Evolutionary conservation across 2,797 vertebrate genomes (phyloP).

Genomic region (Enteromius argenteus): DNA sequence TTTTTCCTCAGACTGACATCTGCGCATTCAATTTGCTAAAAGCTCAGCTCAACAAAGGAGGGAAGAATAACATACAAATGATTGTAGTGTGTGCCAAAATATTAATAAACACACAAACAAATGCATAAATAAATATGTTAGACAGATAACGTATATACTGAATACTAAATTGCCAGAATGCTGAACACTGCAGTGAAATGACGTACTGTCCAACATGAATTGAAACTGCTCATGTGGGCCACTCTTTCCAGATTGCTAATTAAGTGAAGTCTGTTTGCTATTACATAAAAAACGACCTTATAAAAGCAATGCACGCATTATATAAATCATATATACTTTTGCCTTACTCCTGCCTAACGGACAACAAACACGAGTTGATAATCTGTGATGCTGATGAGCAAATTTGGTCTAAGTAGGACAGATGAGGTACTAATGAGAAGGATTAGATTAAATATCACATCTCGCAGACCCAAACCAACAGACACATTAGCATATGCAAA

Average conservation of each 20-base stretch:
- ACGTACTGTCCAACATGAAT: background rate
- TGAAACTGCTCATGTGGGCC: background rate
- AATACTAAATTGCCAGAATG: conserved; percentile 35
- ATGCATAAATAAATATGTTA: conserved; percentile 14
- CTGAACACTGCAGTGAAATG: conserved; percentile 2
- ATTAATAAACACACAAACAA: conserved; percentile 14
- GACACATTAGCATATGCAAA: background rate
- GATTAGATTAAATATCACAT: conserved; percentile 2
- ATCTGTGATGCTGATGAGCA: conserved; percentile 11
- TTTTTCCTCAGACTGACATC: conserved; percentile 33
- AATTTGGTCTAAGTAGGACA: conserved; percentile 3
- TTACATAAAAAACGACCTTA: conserved; percentile 1
- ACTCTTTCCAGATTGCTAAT: conserved; percentile 18
- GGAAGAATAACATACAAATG: conserved; percentile 16
- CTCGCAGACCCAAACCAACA: background rate
- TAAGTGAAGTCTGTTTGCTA: conserved; percentile 9
- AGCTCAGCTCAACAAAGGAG: conserved; percentile 50
- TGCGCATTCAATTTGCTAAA: conserved; percentile 61
- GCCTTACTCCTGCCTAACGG: background rate
- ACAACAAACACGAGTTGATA: background rate
- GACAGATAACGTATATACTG: background rate
- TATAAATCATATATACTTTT: background rate
- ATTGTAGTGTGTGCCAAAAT: background rate
- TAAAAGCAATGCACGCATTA: background rate
- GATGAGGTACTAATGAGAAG: conserved; percentile 5